Base-by-base conservation (phyloP, 2,797 vertebrate species). In the Argya squamiceps region DNA sequence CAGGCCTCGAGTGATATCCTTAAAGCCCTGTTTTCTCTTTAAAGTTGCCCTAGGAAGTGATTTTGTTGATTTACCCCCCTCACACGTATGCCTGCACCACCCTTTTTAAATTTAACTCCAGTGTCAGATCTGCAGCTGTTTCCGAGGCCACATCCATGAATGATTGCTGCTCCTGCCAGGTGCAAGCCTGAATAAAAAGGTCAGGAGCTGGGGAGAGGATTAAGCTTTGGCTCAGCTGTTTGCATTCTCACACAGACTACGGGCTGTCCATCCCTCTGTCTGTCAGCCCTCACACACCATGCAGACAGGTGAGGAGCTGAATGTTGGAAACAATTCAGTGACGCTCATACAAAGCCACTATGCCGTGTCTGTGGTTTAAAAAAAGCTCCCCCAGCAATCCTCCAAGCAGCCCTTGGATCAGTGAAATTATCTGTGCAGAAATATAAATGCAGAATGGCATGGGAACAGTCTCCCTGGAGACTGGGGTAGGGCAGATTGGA, bases 141-240 rank as follows among this genome's bases (percentile, higher is more conserved):
- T 80, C 73, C 1, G 46, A 85, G 68, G 65, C 58, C 96, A 58
- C 67, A 32, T 36, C 69, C 52, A 20, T 30, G 88, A 94, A 78
- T 41, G 91, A 47, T 68, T 58, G 88, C 83, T 86, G 92, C 94
- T 70, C 77, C 78, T 83, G 43, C 93, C 95, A 94, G 91, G 75
- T 96, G 65, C 93, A 88, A 88, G 89, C 15, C 8, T 39, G 71
- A 92, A 90, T 82, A 62, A 95, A 96, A 95, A 96, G 80, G 69
- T 89, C 71, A 6, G 0, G 0, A 79, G 84, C 81, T 53, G 27
- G 52, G 29, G 43, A 79, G 55, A 92, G 92, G 88, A 95, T 91
- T 79, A 94, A 68, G 87, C 96, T 74, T 87, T 95, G 88, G 95
- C 82, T 95, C 81, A 76, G 96, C 94, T 96, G 93, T 97, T 92